Conservation (phyloP, 2,888 invertebrate genomes). For the Blastobasis adustella region DNA sequence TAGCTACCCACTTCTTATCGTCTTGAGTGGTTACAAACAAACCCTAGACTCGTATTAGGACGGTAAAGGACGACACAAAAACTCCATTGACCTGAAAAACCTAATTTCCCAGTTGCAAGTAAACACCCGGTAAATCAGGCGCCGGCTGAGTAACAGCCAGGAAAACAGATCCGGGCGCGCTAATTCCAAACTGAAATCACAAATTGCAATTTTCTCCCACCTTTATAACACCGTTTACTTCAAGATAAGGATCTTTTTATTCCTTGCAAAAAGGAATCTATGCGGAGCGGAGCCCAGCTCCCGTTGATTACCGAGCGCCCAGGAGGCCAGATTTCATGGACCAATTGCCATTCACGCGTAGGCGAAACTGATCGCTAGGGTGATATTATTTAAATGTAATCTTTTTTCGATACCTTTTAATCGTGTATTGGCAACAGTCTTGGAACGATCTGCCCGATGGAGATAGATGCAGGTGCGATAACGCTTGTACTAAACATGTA, state of each 20-base stretch:
- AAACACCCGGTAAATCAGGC: slow-evolving; percentile 1
- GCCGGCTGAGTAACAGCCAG: slow-evolving; percentile 2
- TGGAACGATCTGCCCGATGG: background rate
- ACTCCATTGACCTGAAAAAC: slow-evolving; percentile 4
- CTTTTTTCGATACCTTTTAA: slow-evolving; percentile 66
- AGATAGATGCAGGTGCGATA: no score
- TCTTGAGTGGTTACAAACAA: background rate
- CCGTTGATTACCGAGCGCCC: slow-evolving; percentile 67
- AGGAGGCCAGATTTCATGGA: slow-evolving; percentile 65
- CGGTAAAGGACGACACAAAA: background rate
- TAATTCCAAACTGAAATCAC: slow-evolving; percentile 55
- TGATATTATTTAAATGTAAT: slow-evolving; percentile 74
- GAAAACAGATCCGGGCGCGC: slow-evolving; percentile 23
- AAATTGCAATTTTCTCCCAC: slow-evolving; percentile 63
- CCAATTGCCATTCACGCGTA: slow-evolving; percentile 64
- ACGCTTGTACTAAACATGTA: no score
- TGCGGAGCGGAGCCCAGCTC: slow-evolving; percentile 58
- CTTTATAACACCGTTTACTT: slow-evolving; percentile 56
- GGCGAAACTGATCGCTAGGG: slow-evolving; percentile 68
- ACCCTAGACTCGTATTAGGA: background rate
- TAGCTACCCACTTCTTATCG: background rate
- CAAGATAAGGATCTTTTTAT: slow-evolving; percentile 68
- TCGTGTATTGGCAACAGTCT: slow-evolving; percentile 32
- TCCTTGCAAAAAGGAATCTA: slow-evolving; percentile 58
- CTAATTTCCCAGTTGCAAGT: slow-evolving; percentile 4